A percentile compares a stretch with the other conserved stretches of the same genome.
Conservation (phyloP, 1,140 invertebrate species). For the Eulimnadia texana region DNA sequence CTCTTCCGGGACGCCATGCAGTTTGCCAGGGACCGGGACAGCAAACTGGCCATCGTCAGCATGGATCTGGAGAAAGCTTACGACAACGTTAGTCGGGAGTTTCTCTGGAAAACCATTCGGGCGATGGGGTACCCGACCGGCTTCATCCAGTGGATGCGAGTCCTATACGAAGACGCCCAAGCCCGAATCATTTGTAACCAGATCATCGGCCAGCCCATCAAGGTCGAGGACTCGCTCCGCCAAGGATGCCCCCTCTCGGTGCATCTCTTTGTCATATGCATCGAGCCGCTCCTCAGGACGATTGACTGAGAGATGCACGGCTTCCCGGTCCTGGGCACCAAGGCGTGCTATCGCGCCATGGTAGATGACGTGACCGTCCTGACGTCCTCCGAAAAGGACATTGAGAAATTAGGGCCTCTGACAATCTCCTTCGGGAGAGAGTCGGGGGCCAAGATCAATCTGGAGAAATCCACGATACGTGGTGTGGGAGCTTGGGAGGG, state of each 20-base stretch:
- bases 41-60: not conserved
- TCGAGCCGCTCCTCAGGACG: not conserved
- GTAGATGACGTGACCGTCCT: not conserved
- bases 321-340: not conserved
- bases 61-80: not conserved
- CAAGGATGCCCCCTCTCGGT: too few species aligned
- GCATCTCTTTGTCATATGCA: too few species aligned
- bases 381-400: not conserved
- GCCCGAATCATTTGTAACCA: too few species aligned
- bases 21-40: not conserved
- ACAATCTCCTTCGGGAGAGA: not conserved
- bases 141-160: too few species aligned
- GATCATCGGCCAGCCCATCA: too few species aligned
- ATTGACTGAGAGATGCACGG: not conserved
- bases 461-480: not conserved
- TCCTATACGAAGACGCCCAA: too few species aligned
- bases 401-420: not conserved
- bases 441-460: not conserved
- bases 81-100: not conserved
- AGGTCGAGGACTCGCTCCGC: too few species aligned
- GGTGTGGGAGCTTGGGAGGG: not conserved
- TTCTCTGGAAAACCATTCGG: not conserved
- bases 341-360: not conserved
- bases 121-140: not conserved
- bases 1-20: not conserved